Percentiles rank a stretch among this genome's conserved stretches.
Evolutionary conservation across 2,113 vertebrate genomes (phyloP).

Genomic region (Eolophus roseicapilla): DNA sequence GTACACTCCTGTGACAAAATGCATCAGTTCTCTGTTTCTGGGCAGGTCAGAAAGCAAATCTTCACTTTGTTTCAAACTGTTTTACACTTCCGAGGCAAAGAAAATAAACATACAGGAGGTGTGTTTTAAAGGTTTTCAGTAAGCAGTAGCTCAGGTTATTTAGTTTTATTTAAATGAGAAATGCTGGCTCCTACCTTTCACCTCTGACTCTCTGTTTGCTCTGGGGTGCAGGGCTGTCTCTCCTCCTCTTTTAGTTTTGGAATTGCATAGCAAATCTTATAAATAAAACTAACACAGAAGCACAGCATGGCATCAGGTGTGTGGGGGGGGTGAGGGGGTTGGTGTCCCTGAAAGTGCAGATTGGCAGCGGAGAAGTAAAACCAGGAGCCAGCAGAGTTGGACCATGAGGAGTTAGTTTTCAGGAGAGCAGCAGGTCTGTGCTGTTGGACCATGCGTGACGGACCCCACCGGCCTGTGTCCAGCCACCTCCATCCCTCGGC

Average conservation of each 20-base stretch:
- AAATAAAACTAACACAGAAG: constrained; percentile 46
- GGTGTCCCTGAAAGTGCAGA: constrained; percentile 36
- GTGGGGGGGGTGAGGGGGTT: not conserved
- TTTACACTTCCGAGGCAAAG: constrained; percentile 22
- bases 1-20: constrained; percentile 2
- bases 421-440: not conserved
- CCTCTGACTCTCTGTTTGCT: constrained; percentile 47
- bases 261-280: constrained; percentile 67
- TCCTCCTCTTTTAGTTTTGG: constrained; percentile 49
- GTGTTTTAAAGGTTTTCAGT: not conserved
- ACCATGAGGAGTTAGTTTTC: constrained; percentile 24
- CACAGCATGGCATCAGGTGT: constrained; percentile 22
- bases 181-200: constrained; percentile 66
- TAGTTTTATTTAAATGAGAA: constrained; percentile 31
- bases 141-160: constrained; percentile 16
- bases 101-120: not conserved
- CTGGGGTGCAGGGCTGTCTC: constrained; percentile 22
- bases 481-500: constrained; percentile 19
- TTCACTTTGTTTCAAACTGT: constrained; percentile 16
- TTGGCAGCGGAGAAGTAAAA: not conserved
- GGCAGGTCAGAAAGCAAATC: not conserved
- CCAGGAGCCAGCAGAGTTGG: not conserved
- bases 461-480: not conserved
- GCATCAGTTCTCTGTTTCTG: not conserved
- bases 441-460: not conserved